These are phyloP conservation scores for Oreochromis grahami DNA, from an alignment of 2,797 vertebrate species.

Conservation along the genomic window DNA sequence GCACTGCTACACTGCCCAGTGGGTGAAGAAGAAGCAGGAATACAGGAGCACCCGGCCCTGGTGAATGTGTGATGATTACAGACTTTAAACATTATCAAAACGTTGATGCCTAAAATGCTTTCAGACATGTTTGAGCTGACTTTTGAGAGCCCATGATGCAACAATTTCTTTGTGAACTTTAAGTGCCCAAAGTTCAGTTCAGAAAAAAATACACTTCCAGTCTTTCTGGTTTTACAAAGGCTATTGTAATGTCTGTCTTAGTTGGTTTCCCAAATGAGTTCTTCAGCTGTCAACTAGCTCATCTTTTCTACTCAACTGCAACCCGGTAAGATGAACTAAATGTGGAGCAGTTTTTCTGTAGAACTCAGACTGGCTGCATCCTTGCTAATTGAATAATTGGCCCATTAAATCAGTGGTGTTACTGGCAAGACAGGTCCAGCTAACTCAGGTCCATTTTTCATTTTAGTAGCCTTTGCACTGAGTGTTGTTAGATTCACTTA, in stretches of 20 bases:
- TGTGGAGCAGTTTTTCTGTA: not conserved
- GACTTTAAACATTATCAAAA: not conserved
- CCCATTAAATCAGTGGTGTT: not conserved
- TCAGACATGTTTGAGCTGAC: not conserved
- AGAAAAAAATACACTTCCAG: not conserved
- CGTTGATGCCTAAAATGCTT: not conserved
- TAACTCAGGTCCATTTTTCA: not conserved
- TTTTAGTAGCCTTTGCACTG: not conserved
- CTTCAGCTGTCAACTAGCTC: not conserved
- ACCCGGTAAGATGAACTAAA: not conserved
- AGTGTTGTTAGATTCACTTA: not conserved
- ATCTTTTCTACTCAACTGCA: not conserved
- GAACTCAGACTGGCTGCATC: not conserved
- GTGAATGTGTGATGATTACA: slow-evolving; percentile 57
- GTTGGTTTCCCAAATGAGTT: not conserved
- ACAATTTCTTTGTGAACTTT: not conserved
- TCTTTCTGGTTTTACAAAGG: not conserved
- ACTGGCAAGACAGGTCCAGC: not conserved
- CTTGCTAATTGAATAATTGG: not conserved
- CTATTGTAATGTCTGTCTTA: not conserved
- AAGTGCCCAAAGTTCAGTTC: not conserved
- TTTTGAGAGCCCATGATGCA: not conserved
- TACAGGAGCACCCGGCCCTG: slow-evolving; percentile 80
- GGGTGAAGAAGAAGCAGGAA: slow-evolving; percentile 77
- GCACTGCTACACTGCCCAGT: slow-evolving; percentile 65